Evolutionary conservation across 2,888 invertebrate genomes (phyloP).

Genomic region (Baronia brevicornis): DNA sequence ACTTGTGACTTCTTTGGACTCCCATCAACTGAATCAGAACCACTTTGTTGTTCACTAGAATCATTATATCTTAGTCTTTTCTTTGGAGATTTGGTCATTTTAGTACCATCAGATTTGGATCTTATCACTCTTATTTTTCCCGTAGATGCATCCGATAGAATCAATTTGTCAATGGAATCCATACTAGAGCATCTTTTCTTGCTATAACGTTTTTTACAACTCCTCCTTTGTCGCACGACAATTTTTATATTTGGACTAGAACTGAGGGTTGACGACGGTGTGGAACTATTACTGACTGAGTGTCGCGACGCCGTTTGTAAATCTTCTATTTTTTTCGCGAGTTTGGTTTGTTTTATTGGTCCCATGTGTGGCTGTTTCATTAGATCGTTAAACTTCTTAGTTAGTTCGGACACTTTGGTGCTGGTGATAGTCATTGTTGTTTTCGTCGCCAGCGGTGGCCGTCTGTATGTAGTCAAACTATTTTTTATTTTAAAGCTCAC

Average conservation of each 20-base stretch:
- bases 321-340: constrained; percentile 70
- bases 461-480: constrained; percentile 57
- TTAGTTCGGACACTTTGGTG: constrained; percentile 80
- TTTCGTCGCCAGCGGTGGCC: constrained; percentile 55
- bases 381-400: constrained; percentile 81
- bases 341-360: constrained; percentile 71
- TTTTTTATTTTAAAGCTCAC: constrained; percentile 78
- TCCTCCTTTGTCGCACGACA: constrained; percentile 55
- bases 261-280: constrained; percentile 61
- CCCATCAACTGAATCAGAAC: constrained; percentile 60
- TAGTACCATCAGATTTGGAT: constrained; percentile 66
- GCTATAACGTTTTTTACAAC: constrained; percentile 62
- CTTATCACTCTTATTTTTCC: constrained; percentile 54
- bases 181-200: constrained; percentile 70
- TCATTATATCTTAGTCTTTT: constrained; percentile 53
- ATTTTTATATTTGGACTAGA: constrained; percentile 70
- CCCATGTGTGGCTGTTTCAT: constrained; percentile 58
- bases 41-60: constrained; percentile 52
- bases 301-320: constrained; percentile 41
- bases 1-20: constrained; percentile 35
- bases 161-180: constrained; percentile 61
- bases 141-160: constrained; percentile 38
- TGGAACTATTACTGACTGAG: constrained; percentile 58
- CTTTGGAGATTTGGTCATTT: constrained; percentile 58
- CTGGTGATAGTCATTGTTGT: constrained; percentile 67